Percentiles rank a stretch among this genome's conserved stretches.
These are phyloP conservation scores for Sebastes oblongus DNA, from an alignment of 2,797 vertebrate genomes.

Conservation along the genomic window DNA sequence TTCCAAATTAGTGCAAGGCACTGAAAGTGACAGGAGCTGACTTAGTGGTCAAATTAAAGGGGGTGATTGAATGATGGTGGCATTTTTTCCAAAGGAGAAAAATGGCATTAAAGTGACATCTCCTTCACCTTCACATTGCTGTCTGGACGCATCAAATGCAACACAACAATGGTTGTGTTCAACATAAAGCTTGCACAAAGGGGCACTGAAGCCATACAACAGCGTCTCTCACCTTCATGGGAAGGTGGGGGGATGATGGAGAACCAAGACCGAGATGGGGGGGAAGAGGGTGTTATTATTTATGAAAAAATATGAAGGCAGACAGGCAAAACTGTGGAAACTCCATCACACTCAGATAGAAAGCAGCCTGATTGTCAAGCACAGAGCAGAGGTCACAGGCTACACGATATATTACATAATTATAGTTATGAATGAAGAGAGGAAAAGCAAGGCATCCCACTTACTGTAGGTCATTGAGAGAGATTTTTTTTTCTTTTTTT, in stretches of 20 bases:
- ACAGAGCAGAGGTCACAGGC: constrained; percentile 39
- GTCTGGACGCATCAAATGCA: neutral
- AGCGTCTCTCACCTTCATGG: constrained; percentile 44
- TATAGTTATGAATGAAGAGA: constrained; percentile 45
- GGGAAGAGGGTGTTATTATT: constrained; percentile 52
- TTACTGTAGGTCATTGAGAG: neutral
- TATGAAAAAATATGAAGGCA: constrained; percentile 55
- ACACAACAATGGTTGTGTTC: neutral
- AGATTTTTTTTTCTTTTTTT: neutral
- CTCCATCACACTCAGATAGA: constrained; percentile 36
- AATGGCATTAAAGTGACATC: neutral
- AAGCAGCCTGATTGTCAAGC: constrained; percentile 30
- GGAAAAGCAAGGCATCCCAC: neutral
- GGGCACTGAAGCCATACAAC: constrained; percentile 1
- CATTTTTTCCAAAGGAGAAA: constrained; percentile 1
- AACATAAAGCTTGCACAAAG: constrained; percentile 20
- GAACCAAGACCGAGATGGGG: constrained; percentile 47
- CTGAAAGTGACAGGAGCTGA: neutral
- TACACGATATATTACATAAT: constrained; percentile 55
- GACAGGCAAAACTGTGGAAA: constrained; percentile 41
- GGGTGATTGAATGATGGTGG: constrained; percentile 5
- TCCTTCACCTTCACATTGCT: constrained; percentile 24
- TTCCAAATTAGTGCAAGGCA: neutral
- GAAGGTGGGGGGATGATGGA: constrained; percentile 63
- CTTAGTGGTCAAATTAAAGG: neutral